Evolutionary conservation across 2,888 invertebrate genomes (phyloP).

Genomic region (Hoplodrina blanda): DNA sequence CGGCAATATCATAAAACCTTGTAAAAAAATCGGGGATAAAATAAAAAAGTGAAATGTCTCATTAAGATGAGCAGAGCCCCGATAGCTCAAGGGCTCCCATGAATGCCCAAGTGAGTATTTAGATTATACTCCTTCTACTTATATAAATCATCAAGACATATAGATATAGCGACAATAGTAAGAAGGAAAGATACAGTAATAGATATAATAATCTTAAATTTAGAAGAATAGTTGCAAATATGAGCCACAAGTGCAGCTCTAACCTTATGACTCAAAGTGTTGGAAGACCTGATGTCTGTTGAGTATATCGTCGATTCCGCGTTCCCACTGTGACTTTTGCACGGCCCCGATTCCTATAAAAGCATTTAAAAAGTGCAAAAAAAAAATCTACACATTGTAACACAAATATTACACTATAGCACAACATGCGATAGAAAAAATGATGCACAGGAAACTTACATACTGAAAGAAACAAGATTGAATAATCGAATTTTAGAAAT

Average conservation of each 20-base stretch:
- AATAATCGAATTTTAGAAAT: conserved; percentile 13
- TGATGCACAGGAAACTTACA: conserved; percentile 12
- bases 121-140: background rate
- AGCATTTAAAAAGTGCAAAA: conserved; percentile 51
- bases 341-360: conserved; percentile 50
- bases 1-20: background rate
- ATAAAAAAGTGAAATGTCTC: background rate
- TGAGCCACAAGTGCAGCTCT: conserved; percentile 42
- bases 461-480: conserved; percentile 24
- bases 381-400: conserved; percentile 18
- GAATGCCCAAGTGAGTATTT: conserved; percentile 16
- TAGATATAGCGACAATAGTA: background rate
- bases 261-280: conserved; percentile 60
- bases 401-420: conserved; percentile 16
- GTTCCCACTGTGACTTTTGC: conserved; percentile 32
- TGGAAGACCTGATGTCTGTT: conserved; percentile 55
- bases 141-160: background rate
- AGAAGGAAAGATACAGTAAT: conserved; percentile 34
- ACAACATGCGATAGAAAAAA: conserved; percentile 25
- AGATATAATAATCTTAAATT: conserved; percentile 22
- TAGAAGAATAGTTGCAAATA: conserved; percentile 41
- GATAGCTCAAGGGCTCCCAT: conserved; percentile 41
- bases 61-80: conserved; percentile 20
- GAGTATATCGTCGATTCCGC: conserved; percentile 44
- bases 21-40: background rate